Conservation (phyloP, 1,140 invertebrate genomes). For the Calosoma granatense region DNA sequence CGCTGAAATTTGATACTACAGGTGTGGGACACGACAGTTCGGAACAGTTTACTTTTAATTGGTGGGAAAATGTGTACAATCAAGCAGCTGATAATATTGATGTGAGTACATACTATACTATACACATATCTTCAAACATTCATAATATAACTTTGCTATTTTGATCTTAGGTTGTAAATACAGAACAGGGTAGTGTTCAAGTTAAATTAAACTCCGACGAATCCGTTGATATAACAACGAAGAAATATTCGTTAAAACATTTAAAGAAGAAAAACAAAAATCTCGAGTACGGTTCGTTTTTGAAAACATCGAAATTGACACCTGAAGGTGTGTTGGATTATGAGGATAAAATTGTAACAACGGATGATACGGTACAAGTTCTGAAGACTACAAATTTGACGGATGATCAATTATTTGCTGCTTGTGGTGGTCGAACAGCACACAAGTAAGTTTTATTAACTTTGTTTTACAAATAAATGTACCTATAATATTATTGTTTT, state of each 20-base stretch:
- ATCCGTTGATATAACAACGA: slow-evolving; percentile 39
- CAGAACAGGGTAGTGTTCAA: slow-evolving; percentile 28
- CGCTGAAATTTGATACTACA: slow-evolving; percentile 61
- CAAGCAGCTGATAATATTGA: slow-evolving; percentile 58
- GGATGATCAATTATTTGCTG: slow-evolving; percentile 68
- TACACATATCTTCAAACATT: neutral
- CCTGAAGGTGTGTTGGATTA: slow-evolving; percentile 25
- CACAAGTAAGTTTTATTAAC: slow-evolving; percentile 53
- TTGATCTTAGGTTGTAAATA: slow-evolving; percentile 17
- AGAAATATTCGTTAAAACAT: slow-evolving; percentile 35
- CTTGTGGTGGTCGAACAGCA: slow-evolving; percentile 65
- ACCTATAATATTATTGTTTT: neutral
- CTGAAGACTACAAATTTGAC: slow-evolving; percentile 37
- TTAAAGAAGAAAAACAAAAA: slow-evolving; percentile 33
- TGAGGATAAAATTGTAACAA: slow-evolving; percentile 22
- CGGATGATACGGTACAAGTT: slow-evolving; percentile 25
- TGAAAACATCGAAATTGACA: slow-evolving; percentile 39
- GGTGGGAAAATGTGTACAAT: slow-evolving; percentile 72
- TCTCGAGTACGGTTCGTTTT: slow-evolving; percentile 41
- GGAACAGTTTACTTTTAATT: slow-evolving; percentile 63
- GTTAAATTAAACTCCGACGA: slow-evolving; percentile 31
- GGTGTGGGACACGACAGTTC: slow-evolving; percentile 66
- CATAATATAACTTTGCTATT: slow-evolving; percentile 5
- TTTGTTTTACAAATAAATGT: slow-evolving; percentile 1
- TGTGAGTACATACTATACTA: slow-evolving; percentile 29